Conservation (phyloP, 2,113 vertebrate species). For the Chamaetylas fuelleborni region DNA sequence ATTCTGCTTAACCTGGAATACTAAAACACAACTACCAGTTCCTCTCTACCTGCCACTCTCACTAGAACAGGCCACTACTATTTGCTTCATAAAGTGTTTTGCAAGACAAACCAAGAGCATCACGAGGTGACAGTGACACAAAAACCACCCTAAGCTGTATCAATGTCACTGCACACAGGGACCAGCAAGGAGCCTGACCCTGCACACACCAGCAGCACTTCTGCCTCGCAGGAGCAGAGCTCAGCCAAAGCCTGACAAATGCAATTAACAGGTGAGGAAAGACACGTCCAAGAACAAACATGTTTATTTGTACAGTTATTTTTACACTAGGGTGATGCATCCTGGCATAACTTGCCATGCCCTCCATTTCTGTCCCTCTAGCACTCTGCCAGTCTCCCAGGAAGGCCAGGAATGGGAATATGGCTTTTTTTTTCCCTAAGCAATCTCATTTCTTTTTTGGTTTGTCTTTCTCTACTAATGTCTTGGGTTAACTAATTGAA, state of each 20-base stretch:
- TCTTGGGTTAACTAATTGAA: slow-evolving; percentile 69
- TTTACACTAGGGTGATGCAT: not conserved
- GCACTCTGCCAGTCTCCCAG: not conserved
- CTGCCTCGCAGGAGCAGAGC: not conserved
- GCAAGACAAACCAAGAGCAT: not conserved
- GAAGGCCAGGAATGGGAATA: not conserved
- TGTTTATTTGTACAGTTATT: not conserved
- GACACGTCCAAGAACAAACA: not conserved
- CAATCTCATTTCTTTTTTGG: slow-evolving; percentile 15
- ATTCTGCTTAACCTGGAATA: not conserved
- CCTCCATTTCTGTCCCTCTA: not conserved
- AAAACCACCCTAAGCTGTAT: not conserved
- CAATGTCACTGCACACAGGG: accelerated
- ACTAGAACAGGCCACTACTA: not conserved
- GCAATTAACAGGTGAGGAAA: not conserved
- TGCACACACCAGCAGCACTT: not conserved
- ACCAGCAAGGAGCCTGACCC: not conserved
- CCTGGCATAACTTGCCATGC: not conserved
- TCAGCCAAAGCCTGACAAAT: not conserved
- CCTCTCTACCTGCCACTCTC: not conserved
- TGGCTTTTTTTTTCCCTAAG: not conserved
- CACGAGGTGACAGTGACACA: not conserved
- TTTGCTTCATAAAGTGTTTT: not conserved
- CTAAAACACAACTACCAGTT: not conserved
- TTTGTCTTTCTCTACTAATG: not conserved